phyloP scores from a whole-genome alignment of 1,140 invertebrate genomes.

The Hestina assimilis region DNA sequence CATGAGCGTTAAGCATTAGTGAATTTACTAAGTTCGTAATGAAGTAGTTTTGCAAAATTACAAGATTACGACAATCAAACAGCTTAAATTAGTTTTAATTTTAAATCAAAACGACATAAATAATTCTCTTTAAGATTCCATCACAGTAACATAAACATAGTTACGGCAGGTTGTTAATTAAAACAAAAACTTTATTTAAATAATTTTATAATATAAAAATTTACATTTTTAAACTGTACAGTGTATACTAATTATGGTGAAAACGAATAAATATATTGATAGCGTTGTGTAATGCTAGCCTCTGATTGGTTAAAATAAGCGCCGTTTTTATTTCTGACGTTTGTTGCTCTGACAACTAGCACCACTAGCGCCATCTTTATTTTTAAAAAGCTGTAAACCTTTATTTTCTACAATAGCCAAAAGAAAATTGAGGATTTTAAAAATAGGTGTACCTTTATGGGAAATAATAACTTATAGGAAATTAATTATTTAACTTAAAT shows the following conservation, averaged over 20 bases:
- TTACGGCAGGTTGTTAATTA: background rate
- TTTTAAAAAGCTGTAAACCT: background rate
- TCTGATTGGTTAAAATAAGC: background rate
- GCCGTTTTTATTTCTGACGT: background rate
- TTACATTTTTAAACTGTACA: slow-evolving; percentile 29
- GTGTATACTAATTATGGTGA: slow-evolving; percentile 8
- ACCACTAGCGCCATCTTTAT: slow-evolving; percentile 1
- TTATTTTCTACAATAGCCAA: background rate
- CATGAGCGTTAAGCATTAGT: too few relatives aligned
- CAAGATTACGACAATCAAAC: too few relatives aligned
- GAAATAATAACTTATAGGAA: background rate
- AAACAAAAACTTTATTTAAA: slow-evolving; percentile 23
- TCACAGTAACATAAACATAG: background rate
- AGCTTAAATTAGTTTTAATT: too few relatives aligned
- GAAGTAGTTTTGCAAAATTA: too few relatives aligned
- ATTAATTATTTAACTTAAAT: background rate
- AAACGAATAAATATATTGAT: slow-evolving; percentile 12
- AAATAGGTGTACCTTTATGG: background rate
- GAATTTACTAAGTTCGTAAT: too few relatives aligned
- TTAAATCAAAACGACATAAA: too few relatives aligned
- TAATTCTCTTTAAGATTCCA: too few relatives aligned
- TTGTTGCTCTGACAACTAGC: background rate
- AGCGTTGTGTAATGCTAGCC: background rate
- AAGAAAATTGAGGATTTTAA: background rate
- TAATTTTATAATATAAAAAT: slow-evolving; percentile 32